A percentile compares a stretch with the other conserved stretches of the same genome.
phyloP scores from a whole-genome alignment of 2,113 vertebrate genomes.

The Lophotis ruficrista region DNA sequence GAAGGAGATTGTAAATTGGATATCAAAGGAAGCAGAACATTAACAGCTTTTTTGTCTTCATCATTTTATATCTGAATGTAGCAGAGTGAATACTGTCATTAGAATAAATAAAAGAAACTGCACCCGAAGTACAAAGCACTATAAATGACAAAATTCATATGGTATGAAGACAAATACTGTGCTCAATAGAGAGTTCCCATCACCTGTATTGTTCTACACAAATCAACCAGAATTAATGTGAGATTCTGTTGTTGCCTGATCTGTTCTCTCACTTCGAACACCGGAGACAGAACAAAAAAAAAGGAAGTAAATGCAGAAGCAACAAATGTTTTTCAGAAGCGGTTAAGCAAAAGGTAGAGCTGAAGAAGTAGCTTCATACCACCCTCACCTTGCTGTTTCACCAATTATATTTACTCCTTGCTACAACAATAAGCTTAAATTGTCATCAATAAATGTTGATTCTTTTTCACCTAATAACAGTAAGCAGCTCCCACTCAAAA shows the following conservation, averaged over 20 bases:
- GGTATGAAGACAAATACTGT: neutral
- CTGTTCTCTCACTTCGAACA: neutral
- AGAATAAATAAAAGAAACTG: neutral
- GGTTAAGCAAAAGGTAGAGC: neutral
- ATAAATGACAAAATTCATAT: neutral
- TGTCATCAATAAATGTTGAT: constrained; percentile 32
- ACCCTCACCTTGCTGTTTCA: neutral
- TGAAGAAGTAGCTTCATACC: neutral
- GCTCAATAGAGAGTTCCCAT: neutral
- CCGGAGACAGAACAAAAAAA: neutral
- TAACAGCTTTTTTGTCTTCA: neutral
- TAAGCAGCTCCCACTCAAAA: constrained; percentile 13
- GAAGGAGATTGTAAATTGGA: neutral
- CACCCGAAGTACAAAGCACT: neutral
- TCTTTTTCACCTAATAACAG: constrained; percentile 19
- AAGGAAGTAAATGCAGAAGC: neutral
- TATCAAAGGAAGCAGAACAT: neutral
- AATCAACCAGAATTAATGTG: neutral
- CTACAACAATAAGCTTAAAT: neutral
- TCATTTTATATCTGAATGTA: neutral
- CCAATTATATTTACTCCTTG: neutral
- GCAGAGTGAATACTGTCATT: neutral
- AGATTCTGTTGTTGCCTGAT: neutral
- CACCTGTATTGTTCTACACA: neutral
- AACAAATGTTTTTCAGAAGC: neutral